Percentiles rank a stretch among this genome's conserved stretches.
Conservation (phyloP, 2,113 vertebrate species). For the Salminus brasiliensis region DNA sequence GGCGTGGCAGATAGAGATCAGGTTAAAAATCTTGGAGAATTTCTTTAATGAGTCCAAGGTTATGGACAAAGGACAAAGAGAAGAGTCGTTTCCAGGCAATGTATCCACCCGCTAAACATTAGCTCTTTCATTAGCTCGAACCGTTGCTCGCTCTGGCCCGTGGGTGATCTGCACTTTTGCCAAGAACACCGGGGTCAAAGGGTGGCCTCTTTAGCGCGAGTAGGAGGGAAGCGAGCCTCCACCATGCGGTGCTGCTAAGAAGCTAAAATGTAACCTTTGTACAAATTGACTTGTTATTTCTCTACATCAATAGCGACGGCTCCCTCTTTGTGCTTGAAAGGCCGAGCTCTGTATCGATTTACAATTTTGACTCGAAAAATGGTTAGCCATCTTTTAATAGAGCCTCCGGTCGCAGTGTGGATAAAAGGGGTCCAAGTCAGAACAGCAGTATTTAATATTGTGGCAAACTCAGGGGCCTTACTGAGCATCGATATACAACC, state of each 20-base stretch:
- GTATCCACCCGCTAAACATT: not conserved
- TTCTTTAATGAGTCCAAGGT: not conserved
- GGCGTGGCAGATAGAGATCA: not conserved
- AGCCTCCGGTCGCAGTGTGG: not conserved
- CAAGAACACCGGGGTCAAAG: not conserved
- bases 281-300: slow-evolving; percentile 53
- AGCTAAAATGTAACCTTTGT: slow-evolving; percentile 46
- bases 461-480: not conserved
- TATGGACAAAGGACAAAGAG: not conserved
- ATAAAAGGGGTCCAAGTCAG: not conserved
- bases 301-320: slow-evolving; percentile 45
- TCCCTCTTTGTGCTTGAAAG: slow-evolving; percentile 39
- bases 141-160: not conserved
- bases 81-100: not conserved
- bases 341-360: slow-evolving; percentile 50
- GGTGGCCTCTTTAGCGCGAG: slow-evolving; percentile 26
- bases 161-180: not conserved
- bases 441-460: not conserved
- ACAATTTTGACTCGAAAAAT: slow-evolving; percentile 38
- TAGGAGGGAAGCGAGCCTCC: slow-evolving; percentile 24
- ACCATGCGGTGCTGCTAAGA: slow-evolving; percentile 40
- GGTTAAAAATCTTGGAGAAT: not conserved
- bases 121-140: not conserved
- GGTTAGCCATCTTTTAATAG: slow-evolving; percentile 38
- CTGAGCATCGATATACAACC: not conserved